Evolutionary conservation across 2,797 vertebrate species (phyloP).

Genomic region (Ibycter americanus): DNA sequence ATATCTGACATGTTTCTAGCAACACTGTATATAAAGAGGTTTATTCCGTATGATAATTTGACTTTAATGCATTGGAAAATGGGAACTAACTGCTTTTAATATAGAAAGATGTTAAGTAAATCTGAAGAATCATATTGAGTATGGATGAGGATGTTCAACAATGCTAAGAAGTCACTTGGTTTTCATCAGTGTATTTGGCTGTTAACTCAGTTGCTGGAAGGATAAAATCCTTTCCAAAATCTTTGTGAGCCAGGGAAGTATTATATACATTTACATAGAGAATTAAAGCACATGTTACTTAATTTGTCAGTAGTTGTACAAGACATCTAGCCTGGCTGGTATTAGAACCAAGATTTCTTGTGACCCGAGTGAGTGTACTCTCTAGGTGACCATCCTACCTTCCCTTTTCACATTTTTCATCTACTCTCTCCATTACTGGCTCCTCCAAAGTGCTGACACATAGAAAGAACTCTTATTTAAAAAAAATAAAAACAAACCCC

Average conservation of each 20-base stretch:
- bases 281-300: neutral
- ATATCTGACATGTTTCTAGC: neutral
- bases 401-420: neutral
- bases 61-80: neutral
- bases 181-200: neutral
- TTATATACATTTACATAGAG: neutral
- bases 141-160: neutral
- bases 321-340: neutral
- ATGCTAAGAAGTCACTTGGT: neutral
- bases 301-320: neutral
- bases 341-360: neutral
- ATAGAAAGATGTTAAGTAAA: neutral
- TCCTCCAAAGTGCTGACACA: neutral
- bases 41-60: neutral
- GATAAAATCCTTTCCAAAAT: neutral
- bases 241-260: neutral
- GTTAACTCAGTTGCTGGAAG: neutral
- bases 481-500: neutral
- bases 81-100: neutral
- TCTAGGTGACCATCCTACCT: neutral
- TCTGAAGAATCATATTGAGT: neutral
- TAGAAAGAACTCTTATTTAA: neutral
- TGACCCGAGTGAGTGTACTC: neutral
- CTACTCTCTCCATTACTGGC: neutral
- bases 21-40: neutral